Evolutionary conservation across 2,113 vertebrate genomes (phyloP).

Genomic region (Tetrax tetrax): DNA sequence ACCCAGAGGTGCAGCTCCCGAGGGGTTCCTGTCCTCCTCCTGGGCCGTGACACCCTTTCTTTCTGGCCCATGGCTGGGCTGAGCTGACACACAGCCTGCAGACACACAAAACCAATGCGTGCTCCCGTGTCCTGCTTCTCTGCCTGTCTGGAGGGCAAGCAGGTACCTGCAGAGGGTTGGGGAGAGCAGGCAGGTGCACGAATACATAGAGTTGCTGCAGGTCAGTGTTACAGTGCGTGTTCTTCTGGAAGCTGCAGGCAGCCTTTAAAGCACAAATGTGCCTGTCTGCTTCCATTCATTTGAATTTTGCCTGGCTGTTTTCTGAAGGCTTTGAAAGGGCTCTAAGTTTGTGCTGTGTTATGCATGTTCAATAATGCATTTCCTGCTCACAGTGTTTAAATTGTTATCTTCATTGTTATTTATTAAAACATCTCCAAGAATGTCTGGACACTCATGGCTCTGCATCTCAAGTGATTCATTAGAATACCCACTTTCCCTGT

Average conservation of each 20-base stretch:
- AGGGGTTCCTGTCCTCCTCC: accelerated
- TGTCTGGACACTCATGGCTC: slow-evolving; percentile 45
- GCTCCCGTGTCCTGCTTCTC: not conserved
- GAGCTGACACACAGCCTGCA: not conserved
- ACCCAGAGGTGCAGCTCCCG: not conserved
- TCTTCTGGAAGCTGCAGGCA: not conserved
- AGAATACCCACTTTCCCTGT: not conserved
- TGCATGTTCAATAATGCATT: slow-evolving; percentile 63
- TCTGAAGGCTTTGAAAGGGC: slow-evolving; percentile 22
- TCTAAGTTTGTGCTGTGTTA: slow-evolving; percentile 15
- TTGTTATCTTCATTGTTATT: slow-evolving; percentile 66
- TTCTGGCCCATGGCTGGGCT: not conserved
- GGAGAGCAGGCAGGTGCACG: accelerated
- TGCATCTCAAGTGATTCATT: slow-evolving; percentile 64
- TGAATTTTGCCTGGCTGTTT: slow-evolving; percentile 19
- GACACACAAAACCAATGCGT: not conserved
- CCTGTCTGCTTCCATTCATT: not conserved
- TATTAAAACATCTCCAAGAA: slow-evolving; percentile 64
- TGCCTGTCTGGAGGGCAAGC: not conserved
- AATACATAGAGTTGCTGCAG: not conserved
- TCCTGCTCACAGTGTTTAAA: slow-evolving; percentile 49
- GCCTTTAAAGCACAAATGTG: not conserved
- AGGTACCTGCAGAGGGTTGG: accelerated
- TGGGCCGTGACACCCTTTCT: not conserved
- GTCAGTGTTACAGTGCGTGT: not conserved